Conservation (phyloP, 2,797 vertebrate species). For the Phoeniculus purpureus region DNA sequence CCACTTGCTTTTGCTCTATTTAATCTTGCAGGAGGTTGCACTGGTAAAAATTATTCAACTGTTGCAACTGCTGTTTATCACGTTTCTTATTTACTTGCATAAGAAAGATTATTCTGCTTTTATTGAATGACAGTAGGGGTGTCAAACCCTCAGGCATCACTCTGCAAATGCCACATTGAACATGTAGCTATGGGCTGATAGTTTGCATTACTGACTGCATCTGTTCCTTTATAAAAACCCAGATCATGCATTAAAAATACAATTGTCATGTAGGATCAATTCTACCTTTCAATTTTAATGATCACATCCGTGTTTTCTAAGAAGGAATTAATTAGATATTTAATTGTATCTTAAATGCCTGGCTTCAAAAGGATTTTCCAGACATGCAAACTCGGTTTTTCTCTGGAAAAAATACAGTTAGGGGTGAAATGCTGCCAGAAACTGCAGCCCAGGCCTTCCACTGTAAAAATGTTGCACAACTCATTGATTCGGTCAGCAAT, state of each 20-base stretch:
- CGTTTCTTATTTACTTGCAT: background rate
- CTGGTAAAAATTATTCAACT: background rate
- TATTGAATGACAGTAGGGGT: background rate
- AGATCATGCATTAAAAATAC: background rate
- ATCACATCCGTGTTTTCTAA: background rate
- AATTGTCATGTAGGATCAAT: background rate
- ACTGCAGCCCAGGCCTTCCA: background rate
- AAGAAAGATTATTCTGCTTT: background rate
- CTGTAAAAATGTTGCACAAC: background rate
- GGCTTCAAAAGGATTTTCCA: background rate
- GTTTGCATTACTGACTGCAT: background rate
- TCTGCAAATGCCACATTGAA: background rate
- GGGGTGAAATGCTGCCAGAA: background rate
- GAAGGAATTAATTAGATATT: background rate
- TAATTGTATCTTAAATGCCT: background rate
- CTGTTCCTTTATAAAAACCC: background rate
- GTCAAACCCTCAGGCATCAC: background rate
- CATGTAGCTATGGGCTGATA: background rate
- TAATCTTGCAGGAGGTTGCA: background rate
- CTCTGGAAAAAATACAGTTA: background rate
- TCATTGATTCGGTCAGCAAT: background rate
- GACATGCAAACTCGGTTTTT: background rate
- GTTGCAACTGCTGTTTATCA: background rate
- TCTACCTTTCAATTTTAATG: background rate
- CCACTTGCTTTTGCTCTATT: background rate